Evolutionary conservation across 2,113 vertebrate species (phyloP).

Genomic region (Melierax canorus): DNA sequence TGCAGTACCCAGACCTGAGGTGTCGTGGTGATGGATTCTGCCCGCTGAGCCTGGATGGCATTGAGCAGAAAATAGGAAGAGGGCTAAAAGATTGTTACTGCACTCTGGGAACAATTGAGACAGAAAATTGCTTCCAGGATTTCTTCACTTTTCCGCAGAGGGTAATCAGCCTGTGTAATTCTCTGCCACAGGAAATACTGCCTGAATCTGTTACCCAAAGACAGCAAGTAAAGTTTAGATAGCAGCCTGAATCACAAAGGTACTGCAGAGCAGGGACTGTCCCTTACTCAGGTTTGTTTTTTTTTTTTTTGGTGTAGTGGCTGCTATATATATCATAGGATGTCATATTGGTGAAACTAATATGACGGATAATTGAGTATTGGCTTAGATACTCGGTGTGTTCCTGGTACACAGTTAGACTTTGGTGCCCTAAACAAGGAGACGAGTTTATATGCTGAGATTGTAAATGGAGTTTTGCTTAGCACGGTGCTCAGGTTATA

Average conservation of each 20-base stretch:
- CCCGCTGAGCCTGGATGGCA: not conserved
- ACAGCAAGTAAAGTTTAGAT: not conserved
- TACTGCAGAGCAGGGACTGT: not conserved
- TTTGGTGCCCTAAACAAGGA: not conserved
- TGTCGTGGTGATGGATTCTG: not conserved
- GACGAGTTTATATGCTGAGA: not conserved
- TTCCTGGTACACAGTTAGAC: not conserved
- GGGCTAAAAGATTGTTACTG: slow-evolving; percentile 15
- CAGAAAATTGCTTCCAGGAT: slow-evolving; percentile 63
- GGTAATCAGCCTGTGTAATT: slow-evolving; percentile 42
- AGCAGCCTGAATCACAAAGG: not conserved
- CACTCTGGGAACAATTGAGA: slow-evolving; percentile 41
- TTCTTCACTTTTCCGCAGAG: slow-evolving; percentile 47
- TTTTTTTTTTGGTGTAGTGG: not conserved
- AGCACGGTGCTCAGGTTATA: fast-evolving
- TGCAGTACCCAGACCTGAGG: not conserved
- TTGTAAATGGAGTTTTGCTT: not conserved
- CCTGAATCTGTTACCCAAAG: slow-evolving; percentile 13
- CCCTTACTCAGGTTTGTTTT: not conserved
- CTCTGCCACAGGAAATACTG: slow-evolving; percentile 36
- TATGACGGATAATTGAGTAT: not conserved
- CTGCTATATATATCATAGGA: not conserved
- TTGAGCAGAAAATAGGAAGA: slow-evolving; percentile 8
- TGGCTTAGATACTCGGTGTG: fast-evolving
- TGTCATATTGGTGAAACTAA: not conserved